These are phyloP conservation scores for Herpailurus yagouaroundi DNA, from an alignment of 2,113 vertebrate species.

Conservation along the genomic window DNA sequence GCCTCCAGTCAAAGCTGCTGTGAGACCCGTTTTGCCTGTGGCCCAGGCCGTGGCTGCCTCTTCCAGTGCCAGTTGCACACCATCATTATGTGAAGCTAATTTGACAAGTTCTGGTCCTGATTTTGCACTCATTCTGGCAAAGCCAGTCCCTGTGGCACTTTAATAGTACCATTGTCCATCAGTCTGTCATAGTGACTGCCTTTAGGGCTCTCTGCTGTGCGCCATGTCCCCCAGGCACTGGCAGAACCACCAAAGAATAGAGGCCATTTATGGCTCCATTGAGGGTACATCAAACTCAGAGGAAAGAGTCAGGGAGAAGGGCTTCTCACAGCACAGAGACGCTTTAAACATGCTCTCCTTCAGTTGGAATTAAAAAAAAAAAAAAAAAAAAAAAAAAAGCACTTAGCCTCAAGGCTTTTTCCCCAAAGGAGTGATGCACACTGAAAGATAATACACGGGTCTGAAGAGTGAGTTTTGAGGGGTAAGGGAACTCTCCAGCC, in stretches of 20 bases:
- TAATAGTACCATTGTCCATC: background rate
- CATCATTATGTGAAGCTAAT: background rate
- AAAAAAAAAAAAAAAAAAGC: no score
- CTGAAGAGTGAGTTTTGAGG: background rate
- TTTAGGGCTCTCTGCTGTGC: background rate
- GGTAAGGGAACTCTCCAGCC: no score
- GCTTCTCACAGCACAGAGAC: background rate
- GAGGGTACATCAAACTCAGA: background rate
- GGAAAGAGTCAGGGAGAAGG: background rate
- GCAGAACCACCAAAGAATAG: background rate
- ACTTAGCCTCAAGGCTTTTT: background rate
- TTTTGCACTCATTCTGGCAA: background rate
- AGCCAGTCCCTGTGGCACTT: background rate
- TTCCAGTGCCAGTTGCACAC: background rate
- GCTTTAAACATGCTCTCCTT: background rate
- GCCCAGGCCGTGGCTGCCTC: background rate
- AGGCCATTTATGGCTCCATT: background rate
- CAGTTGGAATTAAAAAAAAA: background rate
- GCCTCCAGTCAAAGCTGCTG: background rate
- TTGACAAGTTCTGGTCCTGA: background rate
- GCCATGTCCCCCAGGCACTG: background rate
- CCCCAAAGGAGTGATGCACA: background rate
- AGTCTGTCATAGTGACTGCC: background rate
- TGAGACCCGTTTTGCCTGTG: background rate
- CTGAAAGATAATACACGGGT: background rate